phyloP scores from a whole-genome alignment of 23 tunicate species.

The Halocynthia roretzi region DNA sequence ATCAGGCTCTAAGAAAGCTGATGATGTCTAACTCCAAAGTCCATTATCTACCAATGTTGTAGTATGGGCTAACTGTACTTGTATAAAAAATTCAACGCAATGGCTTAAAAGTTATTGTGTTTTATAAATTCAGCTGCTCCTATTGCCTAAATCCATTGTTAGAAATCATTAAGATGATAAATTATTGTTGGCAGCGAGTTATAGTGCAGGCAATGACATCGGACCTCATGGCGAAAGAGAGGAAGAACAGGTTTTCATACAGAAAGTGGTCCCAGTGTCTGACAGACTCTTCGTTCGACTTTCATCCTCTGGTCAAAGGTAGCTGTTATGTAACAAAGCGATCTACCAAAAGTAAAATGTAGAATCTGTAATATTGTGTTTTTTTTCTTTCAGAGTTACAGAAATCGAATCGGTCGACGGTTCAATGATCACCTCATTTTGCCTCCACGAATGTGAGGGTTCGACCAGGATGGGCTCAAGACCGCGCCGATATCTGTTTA shows the following conservation, averaged over 20 bases:
- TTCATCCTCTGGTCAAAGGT: constrained; percentile 73
- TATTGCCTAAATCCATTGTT: no score
- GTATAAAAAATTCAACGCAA: background rate
- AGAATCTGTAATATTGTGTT: background rate
- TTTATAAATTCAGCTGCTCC: no score
- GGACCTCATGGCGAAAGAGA: constrained; percentile 98
- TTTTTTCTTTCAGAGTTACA: constrained; percentile 38
- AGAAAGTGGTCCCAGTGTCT: constrained; percentile 68
- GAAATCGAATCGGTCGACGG: constrained; percentile 82
- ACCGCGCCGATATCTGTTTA: constrained; percentile 75
- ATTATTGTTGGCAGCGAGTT: constrained; percentile 16
- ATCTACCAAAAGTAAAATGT: background rate
- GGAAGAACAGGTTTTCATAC: constrained; percentile 80
- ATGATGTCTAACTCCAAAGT: background rate
- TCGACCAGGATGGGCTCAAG: constrained; percentile 93
- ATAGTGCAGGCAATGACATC: constrained; percentile 62
- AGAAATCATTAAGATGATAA: no score
- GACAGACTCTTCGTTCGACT: constrained; percentile 44
- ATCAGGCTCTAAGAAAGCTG: background rate
- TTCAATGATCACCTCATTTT: constrained; percentile 67
- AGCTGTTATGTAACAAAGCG: background rate
- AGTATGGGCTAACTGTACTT: background rate
- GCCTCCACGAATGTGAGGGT: constrained; percentile 88
- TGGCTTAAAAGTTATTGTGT: background rate
- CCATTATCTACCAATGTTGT: background rate